Percentiles rank a stretch among this genome's conserved stretches.
phyloP scores from a whole-genome alignment of 2,888 invertebrate genomes.

The Microdon myrmicae region DNA sequence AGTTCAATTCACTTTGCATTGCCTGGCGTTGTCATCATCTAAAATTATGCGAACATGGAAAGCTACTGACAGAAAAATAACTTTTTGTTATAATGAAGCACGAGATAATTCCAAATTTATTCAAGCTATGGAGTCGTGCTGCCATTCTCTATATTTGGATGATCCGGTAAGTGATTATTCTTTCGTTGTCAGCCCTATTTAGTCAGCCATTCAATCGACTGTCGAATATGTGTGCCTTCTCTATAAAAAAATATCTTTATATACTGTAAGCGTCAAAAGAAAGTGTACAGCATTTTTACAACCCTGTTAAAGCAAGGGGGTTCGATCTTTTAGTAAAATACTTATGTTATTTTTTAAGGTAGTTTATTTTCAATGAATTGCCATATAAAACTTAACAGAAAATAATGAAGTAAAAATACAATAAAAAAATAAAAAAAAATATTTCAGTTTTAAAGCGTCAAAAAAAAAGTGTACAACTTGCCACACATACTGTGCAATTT shows the following conservation, averaged over 20 bases:
- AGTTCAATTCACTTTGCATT: slow-evolving; percentile 80
- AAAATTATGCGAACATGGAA: slow-evolving; percentile 85
- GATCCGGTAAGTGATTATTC: slow-evolving; percentile 77
- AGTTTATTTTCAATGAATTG: too few species aligned
- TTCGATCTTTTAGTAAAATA: too few species aligned
- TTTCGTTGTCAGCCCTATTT: slow-evolving; percentile 24
- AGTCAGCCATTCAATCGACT: not conserved
- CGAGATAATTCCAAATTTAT: slow-evolving; percentile 96
- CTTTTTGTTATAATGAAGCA: slow-evolving; percentile 94
- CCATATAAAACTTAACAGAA: too few species aligned
- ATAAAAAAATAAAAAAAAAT: too few species aligned
- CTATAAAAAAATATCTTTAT: not conserved
- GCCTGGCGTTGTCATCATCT: slow-evolving; percentile 80
- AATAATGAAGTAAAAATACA: too few species aligned
- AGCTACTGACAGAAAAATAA: slow-evolving; percentile 88
- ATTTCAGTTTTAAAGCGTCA: too few species aligned
- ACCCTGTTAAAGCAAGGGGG: too few species aligned
- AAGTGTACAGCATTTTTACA: too few species aligned
- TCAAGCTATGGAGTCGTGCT: slow-evolving; percentile 92
- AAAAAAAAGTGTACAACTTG: too few species aligned
- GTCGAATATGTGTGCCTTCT: not conserved
- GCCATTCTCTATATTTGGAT: slow-evolving; percentile 91
- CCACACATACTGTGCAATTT: too few species aligned
- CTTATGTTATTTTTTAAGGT: too few species aligned
- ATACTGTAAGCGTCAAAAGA: too few species aligned